phyloP scores from a whole-genome alignment of 2,797 vertebrate genomes.

The Pseudomugil tenellus region DNA sequence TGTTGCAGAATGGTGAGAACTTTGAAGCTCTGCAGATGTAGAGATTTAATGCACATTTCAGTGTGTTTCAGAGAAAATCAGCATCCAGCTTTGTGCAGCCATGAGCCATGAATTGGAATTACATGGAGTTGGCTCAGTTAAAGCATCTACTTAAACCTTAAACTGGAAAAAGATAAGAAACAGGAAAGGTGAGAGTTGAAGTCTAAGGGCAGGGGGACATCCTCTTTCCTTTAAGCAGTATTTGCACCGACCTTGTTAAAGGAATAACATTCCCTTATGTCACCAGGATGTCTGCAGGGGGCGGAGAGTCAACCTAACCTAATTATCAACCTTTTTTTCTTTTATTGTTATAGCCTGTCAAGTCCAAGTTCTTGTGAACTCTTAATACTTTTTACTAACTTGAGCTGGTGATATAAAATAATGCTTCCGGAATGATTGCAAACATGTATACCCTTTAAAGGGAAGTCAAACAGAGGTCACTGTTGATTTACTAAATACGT shows the following conservation, averaged over 20 bases:
- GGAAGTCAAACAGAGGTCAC: conserved; percentile 6
- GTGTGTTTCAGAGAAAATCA: conserved; percentile 11
- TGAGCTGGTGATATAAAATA: conserved; percentile 18
- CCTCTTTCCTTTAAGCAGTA: conserved; percentile 65
- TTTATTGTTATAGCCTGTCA: conserved; percentile 63
- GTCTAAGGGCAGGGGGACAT: conserved; percentile 58
- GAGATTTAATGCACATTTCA: conserved; percentile 18
- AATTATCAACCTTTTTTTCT: conserved; percentile 59
- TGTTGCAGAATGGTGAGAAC: not conserved
- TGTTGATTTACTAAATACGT: not conserved
- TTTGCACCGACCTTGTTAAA: conserved; percentile 68
- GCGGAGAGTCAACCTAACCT: conserved; percentile 51
- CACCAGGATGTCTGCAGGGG: conserved; percentile 72
- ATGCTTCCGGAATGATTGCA: conserved; percentile 31
- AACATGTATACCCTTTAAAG: conserved; percentile 16
- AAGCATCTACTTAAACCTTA: conserved; percentile 42
- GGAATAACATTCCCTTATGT: conserved; percentile 74
- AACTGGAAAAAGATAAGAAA: conserved; percentile 40
- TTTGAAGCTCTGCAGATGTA: not conserved
- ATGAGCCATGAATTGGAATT: conserved; percentile 17
- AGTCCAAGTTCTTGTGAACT: conserved; percentile 24
- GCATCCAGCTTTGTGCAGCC: conserved; percentile 13
- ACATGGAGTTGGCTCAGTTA: conserved; percentile 11
- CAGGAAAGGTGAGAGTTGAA: conserved; percentile 39
- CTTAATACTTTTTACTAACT: conserved; percentile 36